Evolutionary conservation across 2,113 vertebrate genomes (phyloP), one percentile per base, ranked within the genome.

Genomic region (Dipodomys stephensi): DNA sequence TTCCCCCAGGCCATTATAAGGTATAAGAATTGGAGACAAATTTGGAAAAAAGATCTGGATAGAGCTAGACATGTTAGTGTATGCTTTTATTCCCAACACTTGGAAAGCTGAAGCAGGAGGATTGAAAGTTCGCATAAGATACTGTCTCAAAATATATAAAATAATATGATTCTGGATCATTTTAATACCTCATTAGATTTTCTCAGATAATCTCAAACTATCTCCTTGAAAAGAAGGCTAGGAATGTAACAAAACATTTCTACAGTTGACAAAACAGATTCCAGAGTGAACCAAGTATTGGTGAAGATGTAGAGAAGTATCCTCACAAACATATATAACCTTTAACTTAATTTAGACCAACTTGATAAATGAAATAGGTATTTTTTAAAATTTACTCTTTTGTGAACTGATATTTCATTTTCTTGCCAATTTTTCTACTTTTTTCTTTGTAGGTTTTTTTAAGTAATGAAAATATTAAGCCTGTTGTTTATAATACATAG

Each of bases 211-310:
- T 60, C 13, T 85, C 78, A 88, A 28, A 79, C 68, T 69, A 88
- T 68, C 77, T 87, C 64, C 74, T 30, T 77, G 53, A 92, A 68
- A 91, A 94, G 76, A 53, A 76, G 23, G 39, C 20, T 92, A 16
- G 71, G 44, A 81, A 81, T 69, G 85, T 32, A 67, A 35, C 16
- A n/a, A 22, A 76, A 49, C 12, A 49, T 81, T 85, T 76, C 65
- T 76, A 13, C 57, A 85, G 53, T 62, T 71, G 62, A 88, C 80
- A 73, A 81, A 74, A 86, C 27, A 82, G 28, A 60, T 76, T 91
- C 68, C 78, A n/a, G 28, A 39, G n/a, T 72, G 6, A 68, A 90
- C 57, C 67, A 79, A 65, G 46, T 57, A 64, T 3, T 46, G 44
- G 44, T 8, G 13, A 89, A 92, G 39, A 82, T 30, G 0, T n/a